Conservation (phyloP, 2,113 vertebrate species). For the Bothrops jararaca region DNA sequence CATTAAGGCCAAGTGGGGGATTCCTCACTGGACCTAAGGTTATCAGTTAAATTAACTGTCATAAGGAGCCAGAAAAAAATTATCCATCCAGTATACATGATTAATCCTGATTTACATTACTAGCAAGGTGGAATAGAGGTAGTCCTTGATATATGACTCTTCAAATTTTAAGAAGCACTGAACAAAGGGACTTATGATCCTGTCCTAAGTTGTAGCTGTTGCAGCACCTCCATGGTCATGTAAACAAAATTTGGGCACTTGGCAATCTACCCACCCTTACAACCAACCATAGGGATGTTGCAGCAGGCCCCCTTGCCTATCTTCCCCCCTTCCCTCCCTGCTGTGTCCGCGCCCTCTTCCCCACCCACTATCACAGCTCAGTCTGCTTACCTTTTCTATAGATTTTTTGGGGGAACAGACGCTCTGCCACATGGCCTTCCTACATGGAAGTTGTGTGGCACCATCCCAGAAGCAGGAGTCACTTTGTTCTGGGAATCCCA, state of each 20-base stretch:
- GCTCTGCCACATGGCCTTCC: not conserved
- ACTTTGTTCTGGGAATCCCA: not conserved
- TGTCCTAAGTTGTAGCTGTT: not conserved
- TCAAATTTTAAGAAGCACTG: not conserved
- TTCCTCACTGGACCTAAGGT: not conserved
- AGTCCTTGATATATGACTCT: not conserved
- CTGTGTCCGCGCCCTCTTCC: not conserved
- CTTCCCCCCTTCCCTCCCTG: not conserved
- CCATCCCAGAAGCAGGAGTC: not conserved
- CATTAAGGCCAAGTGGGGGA: not conserved
- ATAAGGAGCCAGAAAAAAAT: not conserved
- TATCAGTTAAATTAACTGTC: not conserved
- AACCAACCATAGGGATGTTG: not conserved
- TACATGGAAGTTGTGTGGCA: not conserved
- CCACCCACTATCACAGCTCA: not conserved
- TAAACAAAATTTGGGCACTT: not conserved
- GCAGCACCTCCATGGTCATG: not conserved
- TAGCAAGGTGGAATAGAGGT: not conserved
- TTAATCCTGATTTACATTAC: not conserved
- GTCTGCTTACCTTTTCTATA: not conserved
- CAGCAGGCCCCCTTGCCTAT: not conserved
- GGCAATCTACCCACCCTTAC: not conserved
- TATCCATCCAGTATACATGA: not conserved
- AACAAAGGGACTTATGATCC: not conserved
- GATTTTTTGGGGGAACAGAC: not conserved